Evolutionary conservation across 2,113 vertebrate species (phyloP).

Genomic region (Tragelaphus buxtoni): DNA sequence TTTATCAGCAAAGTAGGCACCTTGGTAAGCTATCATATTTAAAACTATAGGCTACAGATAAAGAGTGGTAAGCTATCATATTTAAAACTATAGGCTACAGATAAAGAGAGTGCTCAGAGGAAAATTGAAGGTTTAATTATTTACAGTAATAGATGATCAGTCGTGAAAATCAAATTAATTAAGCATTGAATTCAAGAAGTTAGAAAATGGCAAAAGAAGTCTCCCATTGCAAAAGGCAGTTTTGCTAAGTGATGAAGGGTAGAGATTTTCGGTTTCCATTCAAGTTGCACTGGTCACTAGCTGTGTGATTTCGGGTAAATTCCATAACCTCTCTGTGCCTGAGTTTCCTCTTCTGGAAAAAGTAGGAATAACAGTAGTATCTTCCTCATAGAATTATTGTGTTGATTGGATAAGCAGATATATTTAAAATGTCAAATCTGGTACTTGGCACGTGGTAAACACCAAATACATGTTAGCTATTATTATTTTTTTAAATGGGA

Average conservation of each 20-base stretch:
- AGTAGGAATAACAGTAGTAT: not conserved
- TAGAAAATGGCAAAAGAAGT: not conserved
- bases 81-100: not conserved
- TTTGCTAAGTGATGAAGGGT: no score
- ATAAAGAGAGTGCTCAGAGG: not conserved
- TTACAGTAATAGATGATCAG: not conserved
- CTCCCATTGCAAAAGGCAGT: not conserved
- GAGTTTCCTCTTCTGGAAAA: not conserved
- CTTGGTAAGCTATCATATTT: not conserved
- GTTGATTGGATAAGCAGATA: not conserved
- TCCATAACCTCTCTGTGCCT: not conserved
- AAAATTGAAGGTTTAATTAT: not conserved
- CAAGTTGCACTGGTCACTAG: no score
- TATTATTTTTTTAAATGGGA: not conserved
- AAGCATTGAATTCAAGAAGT: not conserved
- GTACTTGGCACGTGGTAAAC: not conserved
- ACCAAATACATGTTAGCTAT: not conserved
- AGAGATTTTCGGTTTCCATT: not conserved
- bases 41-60: not conserved
- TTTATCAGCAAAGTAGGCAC: not conserved
- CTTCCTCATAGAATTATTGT: not conserved
- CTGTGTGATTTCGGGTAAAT: not conserved
- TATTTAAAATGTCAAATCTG: not conserved
- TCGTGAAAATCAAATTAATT: not conserved
- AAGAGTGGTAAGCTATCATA: not conserved